A percentile compares a stretch with the other conserved stretches of the same genome.
Conservation (phyloP, 92 coral and sea anemone species). For the Virgularia gustaviana region DNA sequence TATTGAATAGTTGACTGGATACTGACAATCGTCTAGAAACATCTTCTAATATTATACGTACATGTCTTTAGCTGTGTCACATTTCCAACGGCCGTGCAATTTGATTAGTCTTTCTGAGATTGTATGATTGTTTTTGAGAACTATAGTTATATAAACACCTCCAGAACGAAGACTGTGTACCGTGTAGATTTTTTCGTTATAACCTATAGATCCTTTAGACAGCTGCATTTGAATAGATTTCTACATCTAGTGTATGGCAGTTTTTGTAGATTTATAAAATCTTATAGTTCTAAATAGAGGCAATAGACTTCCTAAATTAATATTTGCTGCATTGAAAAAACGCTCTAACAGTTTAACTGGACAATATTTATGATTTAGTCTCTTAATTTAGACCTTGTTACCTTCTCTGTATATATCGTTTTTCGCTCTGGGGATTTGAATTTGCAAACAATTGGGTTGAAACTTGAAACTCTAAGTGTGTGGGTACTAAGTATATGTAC, state of each 20-base stretch:
- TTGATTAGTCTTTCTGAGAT: neutral
- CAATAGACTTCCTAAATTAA: conserved; percentile 22
- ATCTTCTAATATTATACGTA: too few species aligned
- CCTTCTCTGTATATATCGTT: too few species aligned
- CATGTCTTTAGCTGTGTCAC: neutral
- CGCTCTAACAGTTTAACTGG: conserved; percentile 42
- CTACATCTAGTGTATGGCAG: conserved; percentile 46
- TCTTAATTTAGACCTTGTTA: too few species aligned
- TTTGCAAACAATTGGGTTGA: too few species aligned
- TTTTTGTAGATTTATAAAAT: conserved; percentile 26
- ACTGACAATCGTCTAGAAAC: too few species aligned
- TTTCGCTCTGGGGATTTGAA: too few species aligned
- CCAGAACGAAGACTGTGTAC: conserved; percentile 42
- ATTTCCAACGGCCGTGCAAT: neutral
- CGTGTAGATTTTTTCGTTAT: conserved; percentile 24
- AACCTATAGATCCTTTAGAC: conserved; percentile 35
- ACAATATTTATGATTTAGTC: conserved; percentile 28
- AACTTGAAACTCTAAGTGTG: too few species aligned
- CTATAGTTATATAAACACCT: conserved; percentile 19
- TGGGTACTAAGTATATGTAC: too few species aligned
- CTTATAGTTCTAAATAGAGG: conserved; percentile 16
- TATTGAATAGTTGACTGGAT: too few species aligned
- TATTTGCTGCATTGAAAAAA: conserved; percentile 5
- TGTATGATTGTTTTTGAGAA: neutral
- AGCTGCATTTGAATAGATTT: conserved; percentile 37